Evolutionary conservation across 2,888 invertebrate species (phyloP).

Genomic region (Cloeon dipterum): DNA sequence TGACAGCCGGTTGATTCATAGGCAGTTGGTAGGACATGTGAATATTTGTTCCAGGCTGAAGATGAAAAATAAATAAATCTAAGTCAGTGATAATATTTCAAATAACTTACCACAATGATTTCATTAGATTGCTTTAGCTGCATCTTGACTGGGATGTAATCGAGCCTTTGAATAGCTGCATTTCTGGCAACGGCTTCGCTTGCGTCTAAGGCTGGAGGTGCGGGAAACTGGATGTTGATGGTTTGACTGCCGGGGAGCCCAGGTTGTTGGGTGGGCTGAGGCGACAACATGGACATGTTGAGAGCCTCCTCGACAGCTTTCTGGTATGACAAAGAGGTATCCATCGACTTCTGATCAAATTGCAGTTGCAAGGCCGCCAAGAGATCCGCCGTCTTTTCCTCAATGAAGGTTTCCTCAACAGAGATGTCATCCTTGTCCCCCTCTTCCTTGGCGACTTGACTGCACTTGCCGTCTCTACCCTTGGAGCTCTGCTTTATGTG

Average conservation of each 20-base stretch:
- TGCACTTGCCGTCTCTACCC: neutral
- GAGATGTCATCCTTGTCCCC: neutral
- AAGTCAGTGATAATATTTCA: no score
- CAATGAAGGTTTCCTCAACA: neutral
- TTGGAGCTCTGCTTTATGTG: conserved; percentile 14
- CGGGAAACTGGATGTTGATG: no score
- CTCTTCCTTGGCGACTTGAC: neutral
- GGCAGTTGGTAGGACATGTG: neutral
- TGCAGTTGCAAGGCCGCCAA: neutral
- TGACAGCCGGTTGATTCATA: neutral
- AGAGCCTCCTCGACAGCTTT: conserved; percentile 1
- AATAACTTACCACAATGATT: neutral
- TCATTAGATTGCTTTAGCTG: neutral
- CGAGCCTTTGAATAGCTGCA: neutral
- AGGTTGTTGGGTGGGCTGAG: no score
- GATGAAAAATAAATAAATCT: no score
- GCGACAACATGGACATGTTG: neutral
- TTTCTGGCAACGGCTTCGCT: neutral
- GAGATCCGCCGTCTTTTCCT: neutral
- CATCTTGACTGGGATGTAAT: conserved; percentile 1
- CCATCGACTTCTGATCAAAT: neutral
- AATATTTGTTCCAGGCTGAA: neutral
- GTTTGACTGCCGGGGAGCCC: no score
- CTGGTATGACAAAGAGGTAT: conserved; percentile 1
- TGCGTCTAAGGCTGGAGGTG: neutral